Evolutionary conservation across 2,888 invertebrate genomes (phyloP).

Genomic region (Melanostoma scalare): DNA sequence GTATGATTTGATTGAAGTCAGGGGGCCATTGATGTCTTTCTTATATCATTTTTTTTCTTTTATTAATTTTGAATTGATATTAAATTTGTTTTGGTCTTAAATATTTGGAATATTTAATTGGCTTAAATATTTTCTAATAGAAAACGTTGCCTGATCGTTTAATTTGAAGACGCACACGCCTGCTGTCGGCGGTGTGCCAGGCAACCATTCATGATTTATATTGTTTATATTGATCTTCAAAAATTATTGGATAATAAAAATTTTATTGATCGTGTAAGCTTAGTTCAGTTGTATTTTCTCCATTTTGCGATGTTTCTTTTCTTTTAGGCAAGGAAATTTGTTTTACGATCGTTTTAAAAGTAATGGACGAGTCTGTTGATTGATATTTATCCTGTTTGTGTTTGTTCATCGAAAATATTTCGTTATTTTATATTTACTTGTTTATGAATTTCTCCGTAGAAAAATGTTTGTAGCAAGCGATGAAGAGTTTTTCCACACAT

Average conservation of each 20-base stretch:
- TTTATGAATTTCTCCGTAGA: too few species aligned
- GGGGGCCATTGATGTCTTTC: constrained; percentile 17
- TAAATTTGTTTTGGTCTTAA: constrained; percentile 23
- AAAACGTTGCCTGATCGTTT: constrained; percentile 28
- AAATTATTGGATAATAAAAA: background rate
- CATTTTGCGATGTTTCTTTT: too few species aligned
- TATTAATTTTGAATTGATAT: constrained; percentile 19
- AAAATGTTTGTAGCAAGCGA: too few species aligned
- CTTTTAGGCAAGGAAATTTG: background rate
- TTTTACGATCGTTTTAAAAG: too few species aligned
- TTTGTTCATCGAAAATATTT: too few species aligned
- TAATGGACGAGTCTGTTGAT: too few species aligned
- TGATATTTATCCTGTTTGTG: too few species aligned
- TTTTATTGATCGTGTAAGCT: constrained; percentile 13
- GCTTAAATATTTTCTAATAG: constrained; percentile 43
- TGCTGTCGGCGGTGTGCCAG: background rate
- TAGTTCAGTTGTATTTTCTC: too few species aligned
- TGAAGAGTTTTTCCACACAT: too few species aligned
- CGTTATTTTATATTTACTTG: too few species aligned
- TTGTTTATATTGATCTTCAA: background rate
- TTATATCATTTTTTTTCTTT: constrained; percentile 26
- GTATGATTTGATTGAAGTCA: constrained; percentile 37
- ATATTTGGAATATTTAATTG: constrained; percentile 42
- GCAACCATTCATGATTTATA: background rate
- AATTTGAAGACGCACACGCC: background rate